Base-by-base conservation (phyloP, 2,113 vertebrate species). In the Clarias gariepinus region DNA sequence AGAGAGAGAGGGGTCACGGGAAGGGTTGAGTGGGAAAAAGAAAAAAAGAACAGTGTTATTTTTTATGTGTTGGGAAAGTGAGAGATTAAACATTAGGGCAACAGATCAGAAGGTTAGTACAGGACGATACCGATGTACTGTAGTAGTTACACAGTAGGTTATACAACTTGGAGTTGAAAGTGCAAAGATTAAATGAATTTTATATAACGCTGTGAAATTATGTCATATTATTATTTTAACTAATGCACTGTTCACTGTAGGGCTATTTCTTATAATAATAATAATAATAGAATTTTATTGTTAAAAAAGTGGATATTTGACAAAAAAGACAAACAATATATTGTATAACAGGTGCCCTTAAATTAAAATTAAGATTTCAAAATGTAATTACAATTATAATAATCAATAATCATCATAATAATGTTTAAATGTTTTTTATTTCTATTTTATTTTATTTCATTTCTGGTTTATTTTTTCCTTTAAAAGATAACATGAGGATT, bases 41-140 rank as follows among this genome's bases (percentile, higher is more conserved):
- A 47, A 82, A 60, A 84, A 74, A 87, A 57, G 92, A 93, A 91
- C 92, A 92, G 92, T 92, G 93, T 87, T 92, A 90, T 76, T 91
- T 91, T 90, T 93, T 84, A 93, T 91, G 41, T 88, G 94, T 91
- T 94, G 33, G 69, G 28, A 80, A 69, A 81, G 55, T 87, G 63
- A 85, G 88, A 83, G 68, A 78, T 82, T 86, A 88, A 58, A 71
- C 21, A 81, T 84, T 87, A 86, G 79, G 64, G 79, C 79, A 88
- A 90, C 78, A 86, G 87, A 91, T 41, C 79, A 90, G 57, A 68
- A 64, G 60, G 71, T 89, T 87, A 89, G 71, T 33, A n/a, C 64
- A 79, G n/a, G 71, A 73, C n/a, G 83, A 80, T 78, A 58, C 36
- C 74, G 28, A 87, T 68, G 33, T 36, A 36, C 33, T 36, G 33